Percentiles rank a stretch among this genome's conserved stretches.
Evolutionary conservation across 1,140 invertebrate genomes (phyloP).

Genomic region (Hermetia illucens): DNA sequence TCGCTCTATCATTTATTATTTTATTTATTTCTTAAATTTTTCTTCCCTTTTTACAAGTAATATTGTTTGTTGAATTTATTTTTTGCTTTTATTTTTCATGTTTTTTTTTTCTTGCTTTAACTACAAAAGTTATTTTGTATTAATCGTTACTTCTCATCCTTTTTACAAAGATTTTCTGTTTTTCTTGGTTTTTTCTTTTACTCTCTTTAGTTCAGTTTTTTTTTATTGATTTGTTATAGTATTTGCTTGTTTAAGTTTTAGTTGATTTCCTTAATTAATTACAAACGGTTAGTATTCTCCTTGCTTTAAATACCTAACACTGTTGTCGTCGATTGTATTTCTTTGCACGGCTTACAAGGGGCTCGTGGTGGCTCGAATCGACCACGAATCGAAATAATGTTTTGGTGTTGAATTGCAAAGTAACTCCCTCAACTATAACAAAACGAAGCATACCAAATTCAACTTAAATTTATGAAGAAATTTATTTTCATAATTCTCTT

Average conservation of each 20-base stretch:
- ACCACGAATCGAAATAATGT: too few relatives aligned
- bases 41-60: background rate
- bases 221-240: background rate
- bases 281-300: background rate
- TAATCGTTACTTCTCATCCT: background rate
- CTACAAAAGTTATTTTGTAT: background rate
- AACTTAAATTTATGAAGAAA: background rate
- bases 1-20: background rate
- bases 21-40: background rate
- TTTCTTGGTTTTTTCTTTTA: background rate
- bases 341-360: too few relatives aligned
- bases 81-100: background rate
- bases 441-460: background rate
- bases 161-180: background rate
- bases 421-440: too few relatives aligned
- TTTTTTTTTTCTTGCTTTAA: background rate
- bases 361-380: too few relatives aligned
- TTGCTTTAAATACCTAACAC: background rate
- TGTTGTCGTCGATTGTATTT: too few relatives aligned
- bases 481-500: too few relatives aligned
- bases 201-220: too few relatives aligned
- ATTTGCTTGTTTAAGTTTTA: background rate
- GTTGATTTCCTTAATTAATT: background rate
- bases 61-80: constrained; percentile 1
- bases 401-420: too few relatives aligned